Evolutionary conservation across 2,888 invertebrate genomes (phyloP), one percentile per base, ranked within the genome.

Genomic region (Microplitis manilae): DNA sequence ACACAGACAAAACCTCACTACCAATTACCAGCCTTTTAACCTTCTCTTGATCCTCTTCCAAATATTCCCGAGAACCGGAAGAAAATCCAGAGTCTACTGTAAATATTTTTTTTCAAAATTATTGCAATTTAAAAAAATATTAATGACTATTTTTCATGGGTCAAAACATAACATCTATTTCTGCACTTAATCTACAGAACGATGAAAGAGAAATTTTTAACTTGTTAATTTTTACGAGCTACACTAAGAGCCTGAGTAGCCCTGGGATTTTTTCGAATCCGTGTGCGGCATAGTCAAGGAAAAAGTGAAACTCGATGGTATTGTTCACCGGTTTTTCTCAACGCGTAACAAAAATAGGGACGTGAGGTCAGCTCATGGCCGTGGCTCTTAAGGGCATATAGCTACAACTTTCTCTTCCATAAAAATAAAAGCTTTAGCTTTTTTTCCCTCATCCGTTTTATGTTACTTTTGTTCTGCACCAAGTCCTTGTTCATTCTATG

Each of bases 351-450:
- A 87, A 87, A 85, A 85, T 85, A 84, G 85, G 85, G 84, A 84
- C 84, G 83, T 83, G 83, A 81, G 78, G 77, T 79, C 79, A 80
- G 81, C 84, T 82, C 83, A 84, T 83, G 83, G 82, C 78, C 81
- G 84, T 85, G 87, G 85, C 86, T 86, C 86, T 85, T 82, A 80
- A 82, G 59, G 84, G 81, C 81, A 79, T 60, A 68, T 50, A 78
- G 76, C 77, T 77, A 77, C 77, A 73, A 89, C 89, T 89, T 89
- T 90, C 88, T 86, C 89, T 85, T 78, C 87, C 88, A 87, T 88
- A 89, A 89, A 89, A 89, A 89, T 87, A 85, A 88, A 87, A 86
- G 85, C 84, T 82, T 84, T 65, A 68, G 82, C 84, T 72, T 67
- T 77, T 30, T 80, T 80, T 82, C 80, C 80, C 71, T 68, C 61